Conservation (phyloP, 2,888 invertebrate species). For the Eupithecia pulchellata region DNA sequence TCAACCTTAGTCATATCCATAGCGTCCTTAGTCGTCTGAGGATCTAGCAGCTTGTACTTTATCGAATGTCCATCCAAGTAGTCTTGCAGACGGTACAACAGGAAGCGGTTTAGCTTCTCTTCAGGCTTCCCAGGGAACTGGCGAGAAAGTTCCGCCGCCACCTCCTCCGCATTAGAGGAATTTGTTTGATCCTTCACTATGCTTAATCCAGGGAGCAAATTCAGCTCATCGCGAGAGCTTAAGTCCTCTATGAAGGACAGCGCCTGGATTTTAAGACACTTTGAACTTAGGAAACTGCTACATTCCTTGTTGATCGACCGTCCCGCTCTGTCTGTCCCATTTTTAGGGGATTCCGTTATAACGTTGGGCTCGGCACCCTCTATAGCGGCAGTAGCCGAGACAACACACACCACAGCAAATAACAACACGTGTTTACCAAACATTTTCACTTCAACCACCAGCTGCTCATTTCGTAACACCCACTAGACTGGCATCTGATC, state of each 20-base stretch:
- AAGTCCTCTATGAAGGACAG: conserved; percentile 91
- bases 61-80: conserved; percentile 91
- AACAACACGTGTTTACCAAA: conserved; percentile 58
- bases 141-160: conserved; percentile 88
- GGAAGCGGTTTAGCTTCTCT: conserved; percentile 90
- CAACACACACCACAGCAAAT: conserved; percentile 43
- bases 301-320: conserved; percentile 75
- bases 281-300: conserved; percentile 83
- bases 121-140: conserved; percentile 92
- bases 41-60: conserved; percentile 89
- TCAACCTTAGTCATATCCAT: conserved; percentile 79
- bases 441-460: conserved; percentile 64
- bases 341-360: conserved; percentile 53
- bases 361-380: conserved; percentile 64
- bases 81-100: conserved; percentile 88
- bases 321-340: conserved; percentile 59
- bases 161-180: conserved; percentile 85
- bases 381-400: conserved; percentile 58
- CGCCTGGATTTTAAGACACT: conserved; percentile 92
- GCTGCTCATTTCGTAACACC: conserved; percentile 65
- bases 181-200: conserved; percentile 87
- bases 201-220: conserved; percentile 90
- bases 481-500: conserved; percentile 65
- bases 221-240: conserved; percentile 88
- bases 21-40: conserved; percentile 85